Evolutionary conservation across 37 sponge, comb jelly and placozoan species (phyloP).

Genomic region (Beroe ovata): DNA sequence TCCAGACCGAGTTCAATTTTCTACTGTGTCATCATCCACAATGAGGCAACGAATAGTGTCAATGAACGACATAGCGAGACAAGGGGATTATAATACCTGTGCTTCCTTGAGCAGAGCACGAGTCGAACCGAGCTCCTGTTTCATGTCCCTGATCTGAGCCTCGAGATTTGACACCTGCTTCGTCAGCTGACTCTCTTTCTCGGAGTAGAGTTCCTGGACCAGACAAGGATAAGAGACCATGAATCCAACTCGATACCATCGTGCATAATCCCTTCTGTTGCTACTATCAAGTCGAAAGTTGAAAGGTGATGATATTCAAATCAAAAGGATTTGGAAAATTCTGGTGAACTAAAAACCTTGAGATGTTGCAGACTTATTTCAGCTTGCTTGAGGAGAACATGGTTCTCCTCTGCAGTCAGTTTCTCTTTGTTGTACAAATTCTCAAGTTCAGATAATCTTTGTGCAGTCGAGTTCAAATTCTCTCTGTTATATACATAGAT

Average conservation of each 20-base stretch:
- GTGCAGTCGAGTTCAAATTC: not conserved
- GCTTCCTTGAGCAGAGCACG: slow-evolving; percentile 27
- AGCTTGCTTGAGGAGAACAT: slow-evolving; percentile 52
- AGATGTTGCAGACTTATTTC: slow-evolving; percentile 56
- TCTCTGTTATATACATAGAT: not conserved
- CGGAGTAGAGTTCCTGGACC: slow-evolving; percentile 35
- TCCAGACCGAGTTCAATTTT: no score
- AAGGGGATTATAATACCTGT: no score
- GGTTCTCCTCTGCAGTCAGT: not conserved
- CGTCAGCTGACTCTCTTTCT: slow-evolving; percentile 34
- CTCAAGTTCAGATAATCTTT: slow-evolving; percentile 2
- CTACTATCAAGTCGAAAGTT: not conserved
- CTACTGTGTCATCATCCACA: no score
- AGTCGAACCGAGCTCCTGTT: slow-evolving; percentile 1
- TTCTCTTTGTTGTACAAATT: slow-evolving; percentile 44
- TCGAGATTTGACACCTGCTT: slow-evolving; percentile 10
- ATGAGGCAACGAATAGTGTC: no score
- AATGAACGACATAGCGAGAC: no score
- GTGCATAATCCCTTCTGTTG: not conserved
- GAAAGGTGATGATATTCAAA: not conserved
- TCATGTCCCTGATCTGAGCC: not conserved
- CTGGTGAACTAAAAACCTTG: slow-evolving; percentile 27
- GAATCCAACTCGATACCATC: not conserved
- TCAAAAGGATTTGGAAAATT: no score
- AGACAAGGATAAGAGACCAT: not conserved